Conservation (phyloP, 2,888 invertebrate species). For the Cryptus armator region DNA sequence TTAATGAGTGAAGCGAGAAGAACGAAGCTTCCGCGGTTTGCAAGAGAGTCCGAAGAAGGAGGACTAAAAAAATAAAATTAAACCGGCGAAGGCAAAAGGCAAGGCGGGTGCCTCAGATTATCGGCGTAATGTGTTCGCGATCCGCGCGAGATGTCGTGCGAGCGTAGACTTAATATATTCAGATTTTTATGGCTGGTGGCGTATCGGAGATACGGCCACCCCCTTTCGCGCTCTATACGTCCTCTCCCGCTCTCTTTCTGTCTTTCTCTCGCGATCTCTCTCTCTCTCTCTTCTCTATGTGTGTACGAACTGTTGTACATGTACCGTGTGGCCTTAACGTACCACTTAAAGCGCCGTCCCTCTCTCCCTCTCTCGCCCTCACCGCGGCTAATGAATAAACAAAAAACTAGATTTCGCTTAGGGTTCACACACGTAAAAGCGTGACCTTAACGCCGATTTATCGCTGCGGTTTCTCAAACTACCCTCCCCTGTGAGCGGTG, state of each 20-base stretch:
- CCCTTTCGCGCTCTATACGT: conserved; percentile 64
- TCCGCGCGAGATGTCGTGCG: conserved; percentile 82
- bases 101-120: conserved; percentile 73
- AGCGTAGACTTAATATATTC: conserved; percentile 84
- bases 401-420: conserved; percentile 83
- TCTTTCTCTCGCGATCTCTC: neutral
- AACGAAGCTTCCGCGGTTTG: conserved; percentile 42
- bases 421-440: conserved; percentile 83
- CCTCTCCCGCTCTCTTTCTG: conserved; percentile 24
- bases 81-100: conserved; percentile 68
- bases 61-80: conserved; percentile 69
- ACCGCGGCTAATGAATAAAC: conserved; percentile 83
- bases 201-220: conserved; percentile 82
- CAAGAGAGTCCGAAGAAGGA: conserved; percentile 20
- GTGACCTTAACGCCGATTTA: conserved; percentile 83
- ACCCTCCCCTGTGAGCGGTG: conserved; percentile 40
- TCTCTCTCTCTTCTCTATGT: neutral
- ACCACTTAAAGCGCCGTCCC: conserved; percentile 77
- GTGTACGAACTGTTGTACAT: conserved; percentile 5
- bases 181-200: conserved; percentile 84
- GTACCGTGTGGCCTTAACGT: conserved; percentile 72
- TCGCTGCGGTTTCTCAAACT: conserved; percentile 77
- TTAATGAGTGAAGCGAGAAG: conserved; percentile 39
- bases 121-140: conserved; percentile 81
- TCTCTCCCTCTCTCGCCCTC: conserved; percentile 29